These are phyloP conservation scores for Pterophyllum scalare DNA, from an alignment of 2,113 vertebrate species.

Conservation along the genomic window DNA sequence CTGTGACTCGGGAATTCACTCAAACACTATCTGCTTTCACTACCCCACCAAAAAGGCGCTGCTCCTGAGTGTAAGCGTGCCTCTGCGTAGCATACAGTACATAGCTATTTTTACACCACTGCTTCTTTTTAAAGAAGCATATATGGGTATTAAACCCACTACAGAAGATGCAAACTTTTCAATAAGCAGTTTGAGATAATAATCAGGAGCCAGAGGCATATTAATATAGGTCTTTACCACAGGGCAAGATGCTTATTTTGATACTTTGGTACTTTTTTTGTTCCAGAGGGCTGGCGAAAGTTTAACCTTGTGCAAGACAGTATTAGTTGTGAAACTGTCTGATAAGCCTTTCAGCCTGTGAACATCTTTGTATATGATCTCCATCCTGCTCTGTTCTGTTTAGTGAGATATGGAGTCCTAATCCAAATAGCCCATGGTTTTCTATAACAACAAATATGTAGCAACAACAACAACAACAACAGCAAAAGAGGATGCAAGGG, in stretches of 20 bases:
- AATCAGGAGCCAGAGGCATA: conserved; percentile 51
- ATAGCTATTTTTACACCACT: conserved; percentile 73
- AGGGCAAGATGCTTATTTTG: conserved; percentile 29
- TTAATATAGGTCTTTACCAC: conserved; percentile 42
- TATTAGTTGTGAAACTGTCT: conserved; percentile 41
- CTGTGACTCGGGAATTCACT: conserved; percentile 76
- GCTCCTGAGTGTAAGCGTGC: conserved; percentile 64
- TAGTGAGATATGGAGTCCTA: conserved; percentile 31
- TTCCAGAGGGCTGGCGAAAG: conserved; percentile 37
- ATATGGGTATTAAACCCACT: conserved; percentile 46
- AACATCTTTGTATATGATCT: conserved; percentile 30
- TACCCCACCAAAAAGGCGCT: conserved; percentile 58
- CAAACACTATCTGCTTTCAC: conserved; percentile 57
- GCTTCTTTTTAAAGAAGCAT: conserved; percentile 72
- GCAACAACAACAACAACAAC: conserved; percentile 72
- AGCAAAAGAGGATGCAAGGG: conserved; percentile 62
- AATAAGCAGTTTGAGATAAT: conserved; percentile 59
- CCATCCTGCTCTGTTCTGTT: conserved; percentile 53
- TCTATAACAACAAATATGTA: conserved; percentile 53
- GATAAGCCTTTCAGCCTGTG: conserved; percentile 18
- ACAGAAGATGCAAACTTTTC: conserved; percentile 62
- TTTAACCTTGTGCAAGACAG: conserved; percentile 38
- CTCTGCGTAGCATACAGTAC: conserved; percentile 42
- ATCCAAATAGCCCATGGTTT: conserved; percentile 58
- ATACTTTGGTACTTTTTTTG: conserved; percentile 34